A percentile compares a stretch with the other conserved stretches of the same genome.
These are phyloP conservation scores for Atherinomorus stipes DNA, from an alignment of 2,113 vertebrate species.

Conservation along the genomic window DNA sequence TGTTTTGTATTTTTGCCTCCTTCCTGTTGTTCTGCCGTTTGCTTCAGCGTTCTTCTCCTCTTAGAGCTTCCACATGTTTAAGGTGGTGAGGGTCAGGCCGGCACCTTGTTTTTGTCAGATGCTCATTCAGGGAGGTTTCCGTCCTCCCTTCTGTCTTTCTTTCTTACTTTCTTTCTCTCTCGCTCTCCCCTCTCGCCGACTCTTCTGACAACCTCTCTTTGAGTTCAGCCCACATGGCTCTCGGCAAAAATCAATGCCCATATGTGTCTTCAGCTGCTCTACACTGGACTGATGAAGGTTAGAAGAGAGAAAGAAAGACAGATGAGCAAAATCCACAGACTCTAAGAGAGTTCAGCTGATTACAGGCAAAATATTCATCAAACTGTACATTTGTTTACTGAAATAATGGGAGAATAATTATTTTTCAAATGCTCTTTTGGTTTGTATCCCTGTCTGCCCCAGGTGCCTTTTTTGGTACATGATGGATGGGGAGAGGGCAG, in stretches of 20 bases:
- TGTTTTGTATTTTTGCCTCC: conserved; percentile 63
- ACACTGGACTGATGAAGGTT: conserved; percentile 78
- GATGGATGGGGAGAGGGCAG: conserved; percentile 59
- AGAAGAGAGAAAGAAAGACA: conserved; percentile 55
- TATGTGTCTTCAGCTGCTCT: conserved; percentile 83
- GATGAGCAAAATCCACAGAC: conserved; percentile 58
- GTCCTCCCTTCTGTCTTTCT: conserved; percentile 67
- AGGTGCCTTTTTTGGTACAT: conserved; percentile 64
- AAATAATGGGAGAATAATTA: conserved; percentile 78
- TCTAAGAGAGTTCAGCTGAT: conserved; percentile 53
- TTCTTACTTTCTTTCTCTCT: conserved; percentile 54
- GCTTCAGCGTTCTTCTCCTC: conserved; percentile 43
- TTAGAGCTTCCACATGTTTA: conserved; percentile 61
- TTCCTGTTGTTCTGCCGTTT: conserved; percentile 50
- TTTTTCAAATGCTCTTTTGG: conserved; percentile 67
- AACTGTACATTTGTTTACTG: conserved; percentile 67
- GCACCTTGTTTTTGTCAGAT: conserved; percentile 73
- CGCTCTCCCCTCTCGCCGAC: conserved; percentile 54
- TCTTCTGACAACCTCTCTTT: conserved; percentile 76
- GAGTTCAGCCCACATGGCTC: conserved; percentile 81
- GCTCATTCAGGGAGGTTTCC: conserved; percentile 68
- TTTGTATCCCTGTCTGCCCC: conserved; percentile 58
- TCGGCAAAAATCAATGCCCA: conserved; percentile 85
- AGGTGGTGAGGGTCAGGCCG: conserved; percentile 67
- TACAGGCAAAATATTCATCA: conserved; percentile 71